Evolutionary conservation across 1,140 invertebrate genomes (phyloP).

Genomic region (Sinonovacula constricta): DNA sequence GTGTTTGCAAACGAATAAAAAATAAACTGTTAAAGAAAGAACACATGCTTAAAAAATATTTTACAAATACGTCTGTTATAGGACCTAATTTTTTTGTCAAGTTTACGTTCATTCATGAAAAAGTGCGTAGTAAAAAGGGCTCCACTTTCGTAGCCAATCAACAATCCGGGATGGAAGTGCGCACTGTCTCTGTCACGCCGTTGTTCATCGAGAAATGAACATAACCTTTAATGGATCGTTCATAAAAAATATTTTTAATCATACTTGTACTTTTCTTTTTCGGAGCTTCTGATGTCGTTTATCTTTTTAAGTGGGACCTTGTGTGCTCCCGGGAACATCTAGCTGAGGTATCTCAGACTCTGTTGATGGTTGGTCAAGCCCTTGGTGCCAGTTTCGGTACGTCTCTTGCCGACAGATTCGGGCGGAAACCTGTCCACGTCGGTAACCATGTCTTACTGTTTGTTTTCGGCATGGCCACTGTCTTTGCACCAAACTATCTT

Average conservation of each 20-base stretch:
- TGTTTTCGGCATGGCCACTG: slow-evolving; percentile 55
- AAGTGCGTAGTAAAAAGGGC: too few relatives aligned
- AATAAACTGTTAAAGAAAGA: too few relatives aligned
- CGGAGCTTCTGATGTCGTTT: not conserved
- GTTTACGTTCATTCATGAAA: too few relatives aligned
- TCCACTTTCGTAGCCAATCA: too few relatives aligned
- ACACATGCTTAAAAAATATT: too few relatives aligned
- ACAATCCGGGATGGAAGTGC: too few relatives aligned
- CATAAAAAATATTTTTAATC: not conserved
- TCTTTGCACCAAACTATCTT: slow-evolving; percentile 58
- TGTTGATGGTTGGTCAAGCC: slow-evolving; percentile 61
- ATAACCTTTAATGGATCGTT: not conserved
- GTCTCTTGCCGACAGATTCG: slow-evolving; percentile 60
- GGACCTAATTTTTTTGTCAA: too few relatives aligned
- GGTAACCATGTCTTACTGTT: slow-evolving; percentile 65
- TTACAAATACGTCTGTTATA: too few relatives aligned
- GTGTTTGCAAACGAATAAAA: too few relatives aligned
- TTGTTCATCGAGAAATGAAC: not conserved
- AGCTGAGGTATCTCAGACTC: slow-evolving; percentile 60
- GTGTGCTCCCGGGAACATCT: slow-evolving; percentile 63
- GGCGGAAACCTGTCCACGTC: slow-evolving; percentile 61
- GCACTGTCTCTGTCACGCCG: too few relatives aligned
- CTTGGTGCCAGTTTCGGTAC: slow-evolving; percentile 60
- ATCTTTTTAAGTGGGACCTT: slow-evolving; percentile 65
- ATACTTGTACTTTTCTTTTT: not conserved